Percentiles rank a stretch among this genome's conserved stretches.
These are phyloP conservation scores for Enteromius argenteus DNA, from an alignment of 2,797 vertebrate genomes.

Conservation along the genomic window DNA sequence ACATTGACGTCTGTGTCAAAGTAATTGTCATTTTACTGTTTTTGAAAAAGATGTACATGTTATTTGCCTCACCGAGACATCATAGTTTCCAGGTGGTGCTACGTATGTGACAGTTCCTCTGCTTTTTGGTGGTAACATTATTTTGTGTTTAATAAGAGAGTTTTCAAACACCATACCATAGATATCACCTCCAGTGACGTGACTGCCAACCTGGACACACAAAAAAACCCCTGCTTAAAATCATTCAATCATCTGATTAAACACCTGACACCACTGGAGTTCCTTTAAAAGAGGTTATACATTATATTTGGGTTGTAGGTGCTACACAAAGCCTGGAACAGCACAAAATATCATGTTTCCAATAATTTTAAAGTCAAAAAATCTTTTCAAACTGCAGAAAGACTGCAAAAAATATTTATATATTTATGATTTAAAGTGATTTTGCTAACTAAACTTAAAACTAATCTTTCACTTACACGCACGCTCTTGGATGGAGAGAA, in stretches of 20 bases:
- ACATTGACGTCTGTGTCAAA: background rate
- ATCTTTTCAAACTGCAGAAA: background rate
- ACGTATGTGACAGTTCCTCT: conserved; percentile 94
- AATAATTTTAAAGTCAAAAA: background rate
- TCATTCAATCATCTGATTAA: background rate
- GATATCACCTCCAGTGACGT: conserved; percentile 93
- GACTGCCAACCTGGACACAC: conserved; percentile 83
- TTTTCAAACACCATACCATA: conserved; percentile 87
- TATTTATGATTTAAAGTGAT: background rate
- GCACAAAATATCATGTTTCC: background rate
- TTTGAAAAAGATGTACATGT: background rate
- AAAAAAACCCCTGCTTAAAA: background rate
- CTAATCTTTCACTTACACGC: conserved; percentile 78
- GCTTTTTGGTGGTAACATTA: conserved; percentile 94
- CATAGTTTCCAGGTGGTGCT: conserved; percentile 91
- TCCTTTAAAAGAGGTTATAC: background rate
- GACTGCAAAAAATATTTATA: background rate
- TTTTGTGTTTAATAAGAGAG: conserved; percentile 94
- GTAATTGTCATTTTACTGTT: background rate
- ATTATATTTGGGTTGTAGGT: background rate
- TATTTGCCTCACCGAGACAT: conserved; percentile 79
- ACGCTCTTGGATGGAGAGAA: conserved; percentile 89
- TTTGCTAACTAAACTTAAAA: background rate
- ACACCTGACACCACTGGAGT: background rate
- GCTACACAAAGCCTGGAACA: background rate